phyloP scores from a whole-genome alignment of 2,797 vertebrate genomes.

The Loriculus beryllinus region DNA sequence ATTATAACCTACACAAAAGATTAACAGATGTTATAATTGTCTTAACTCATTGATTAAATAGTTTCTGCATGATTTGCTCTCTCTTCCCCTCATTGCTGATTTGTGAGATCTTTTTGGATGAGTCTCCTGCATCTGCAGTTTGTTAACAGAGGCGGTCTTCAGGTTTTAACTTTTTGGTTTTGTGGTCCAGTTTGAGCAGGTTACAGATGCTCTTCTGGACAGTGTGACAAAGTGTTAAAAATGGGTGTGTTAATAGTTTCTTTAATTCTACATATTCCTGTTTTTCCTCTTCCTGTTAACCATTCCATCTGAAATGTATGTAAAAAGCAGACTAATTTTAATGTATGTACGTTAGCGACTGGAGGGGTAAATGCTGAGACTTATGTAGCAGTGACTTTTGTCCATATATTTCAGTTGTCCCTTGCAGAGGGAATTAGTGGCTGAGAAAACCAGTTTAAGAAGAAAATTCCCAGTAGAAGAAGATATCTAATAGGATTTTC shows the following conservation, averaged over 20 bases:
- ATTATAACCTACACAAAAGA: conserved; percentile 89
- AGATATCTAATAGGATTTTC: neutral
- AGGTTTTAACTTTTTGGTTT: conserved; percentile 61
- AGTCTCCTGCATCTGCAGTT: conserved; percentile 61
- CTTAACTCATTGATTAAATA: conserved; percentile 88
- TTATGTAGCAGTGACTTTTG: neutral
- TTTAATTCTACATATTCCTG: neutral
- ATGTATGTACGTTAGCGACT: neutral
- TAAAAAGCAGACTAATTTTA: neutral
- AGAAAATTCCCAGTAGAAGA: neutral
- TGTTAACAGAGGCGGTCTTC: conserved; percentile 59
- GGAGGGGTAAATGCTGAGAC: neutral
- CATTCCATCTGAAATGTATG: neutral
- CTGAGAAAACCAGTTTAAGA: neutral
- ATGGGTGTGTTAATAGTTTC: neutral
- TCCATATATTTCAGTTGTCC: neutral
- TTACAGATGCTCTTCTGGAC: neutral
- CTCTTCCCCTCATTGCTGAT: conserved; percentile 51
- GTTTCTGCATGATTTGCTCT: conserved; percentile 80
- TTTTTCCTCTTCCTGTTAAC: neutral
- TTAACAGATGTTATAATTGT: conserved; percentile 93
- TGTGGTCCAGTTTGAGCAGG: neutral
- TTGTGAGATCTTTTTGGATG: conserved; percentile 70
- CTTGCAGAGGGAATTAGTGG: neutral
- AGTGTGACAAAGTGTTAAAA: neutral